Conservation (phyloP, 2,113 vertebrate genomes). For the Beaufortia kweichowensis region DNA sequence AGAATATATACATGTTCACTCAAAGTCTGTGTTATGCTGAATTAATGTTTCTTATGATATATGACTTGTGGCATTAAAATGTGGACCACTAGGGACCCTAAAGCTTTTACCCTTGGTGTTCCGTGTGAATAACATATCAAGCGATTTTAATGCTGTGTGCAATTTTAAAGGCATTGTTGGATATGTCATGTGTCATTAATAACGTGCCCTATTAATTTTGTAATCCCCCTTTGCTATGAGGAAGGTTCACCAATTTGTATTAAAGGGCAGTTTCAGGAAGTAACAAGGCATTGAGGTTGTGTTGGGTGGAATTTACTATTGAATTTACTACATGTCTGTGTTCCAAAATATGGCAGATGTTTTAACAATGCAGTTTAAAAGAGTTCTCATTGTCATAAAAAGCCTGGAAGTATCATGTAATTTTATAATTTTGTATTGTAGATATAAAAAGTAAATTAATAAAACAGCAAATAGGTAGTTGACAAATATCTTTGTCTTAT, state of each 20-base stretch:
- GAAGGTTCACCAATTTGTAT: background rate
- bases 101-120: background rate
- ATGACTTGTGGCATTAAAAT: background rate
- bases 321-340: background rate
- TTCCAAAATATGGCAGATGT: background rate
- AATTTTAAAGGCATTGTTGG: background rate
- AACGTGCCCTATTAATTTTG: background rate
- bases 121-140: background rate
- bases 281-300: background rate
- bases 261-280: constrained; percentile 6
- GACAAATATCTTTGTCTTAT: too few species aligned
- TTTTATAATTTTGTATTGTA: too few species aligned
- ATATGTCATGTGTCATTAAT: background rate
- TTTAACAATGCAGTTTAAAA: too few species aligned
- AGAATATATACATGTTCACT: background rate
- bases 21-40: background rate
- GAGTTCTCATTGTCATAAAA: too few species aligned
- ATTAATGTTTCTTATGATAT: background rate
- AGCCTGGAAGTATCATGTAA: background rate
- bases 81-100: background rate
- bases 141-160: background rate
- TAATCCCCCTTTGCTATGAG: background rate
- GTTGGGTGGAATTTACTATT: background rate
- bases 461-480: too few species aligned
- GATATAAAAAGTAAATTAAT: too few species aligned